Conservation (phyloP, 2,888 invertebrate species). For the Leuctra nigra region DNA sequence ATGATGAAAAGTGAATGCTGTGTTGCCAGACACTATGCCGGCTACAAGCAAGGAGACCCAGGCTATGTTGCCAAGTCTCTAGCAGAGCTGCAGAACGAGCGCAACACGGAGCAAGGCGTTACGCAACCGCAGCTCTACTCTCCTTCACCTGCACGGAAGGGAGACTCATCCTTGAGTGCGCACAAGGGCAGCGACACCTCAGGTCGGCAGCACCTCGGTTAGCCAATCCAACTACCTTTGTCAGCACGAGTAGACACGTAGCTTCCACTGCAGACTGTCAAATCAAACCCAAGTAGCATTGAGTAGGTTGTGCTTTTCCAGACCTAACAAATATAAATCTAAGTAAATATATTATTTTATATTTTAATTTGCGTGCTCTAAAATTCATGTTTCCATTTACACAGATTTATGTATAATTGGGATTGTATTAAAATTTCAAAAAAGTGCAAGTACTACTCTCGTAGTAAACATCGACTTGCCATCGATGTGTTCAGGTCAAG, state of each 20-base stretch:
- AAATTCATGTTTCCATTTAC: too few relatives aligned
- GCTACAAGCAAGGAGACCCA: slow-evolving; percentile 33
- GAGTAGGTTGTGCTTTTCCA: too few relatives aligned
- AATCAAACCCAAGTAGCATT: too few relatives aligned
- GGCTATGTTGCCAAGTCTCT: slow-evolving; percentile 33
- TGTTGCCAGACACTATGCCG: slow-evolving; percentile 30
- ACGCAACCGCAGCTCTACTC: slow-evolving; percentile 34
- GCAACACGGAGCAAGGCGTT: slow-evolving; percentile 31
- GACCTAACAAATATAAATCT: too few relatives aligned
- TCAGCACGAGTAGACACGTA: too few relatives aligned
- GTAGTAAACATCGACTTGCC: slow-evolving; percentile 6
- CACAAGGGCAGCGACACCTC: slow-evolving; percentile 35
- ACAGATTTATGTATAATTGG: too few relatives aligned
- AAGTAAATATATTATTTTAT: too few relatives aligned
- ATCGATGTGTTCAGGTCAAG: slow-evolving; percentile 23
- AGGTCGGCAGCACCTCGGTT: slow-evolving; percentile 26
- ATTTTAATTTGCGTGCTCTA: too few relatives aligned
- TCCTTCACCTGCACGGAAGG: slow-evolving; percentile 35
- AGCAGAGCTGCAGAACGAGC: slow-evolving; percentile 36
- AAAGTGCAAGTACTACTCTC: too few relatives aligned
- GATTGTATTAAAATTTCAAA: too few relatives aligned
- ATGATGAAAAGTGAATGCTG: too few relatives aligned
- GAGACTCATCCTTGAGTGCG: slow-evolving; percentile 35
- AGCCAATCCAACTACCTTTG: slow-evolving; percentile 1
- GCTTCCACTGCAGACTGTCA: too few relatives aligned